Base-by-base conservation (phyloP, 2,888 invertebrate species). In the Yponomeuta evonymella region DNA sequence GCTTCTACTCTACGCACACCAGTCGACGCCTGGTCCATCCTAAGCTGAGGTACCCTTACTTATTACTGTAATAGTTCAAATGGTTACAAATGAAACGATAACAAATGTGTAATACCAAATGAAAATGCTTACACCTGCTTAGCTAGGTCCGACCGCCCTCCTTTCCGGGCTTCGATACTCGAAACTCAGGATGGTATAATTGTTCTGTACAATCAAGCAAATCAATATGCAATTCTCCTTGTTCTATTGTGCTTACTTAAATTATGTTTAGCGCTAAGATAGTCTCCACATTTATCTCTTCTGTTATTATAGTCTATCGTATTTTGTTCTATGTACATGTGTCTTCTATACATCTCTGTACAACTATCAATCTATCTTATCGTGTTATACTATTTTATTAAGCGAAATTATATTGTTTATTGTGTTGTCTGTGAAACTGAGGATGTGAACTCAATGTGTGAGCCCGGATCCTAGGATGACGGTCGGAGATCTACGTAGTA, bases 1-100 rank as follows among this genome's bases (percentile, higher is more conserved):
- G 65, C 80, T 81, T 23, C 86, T 86, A 84, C 79, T 83, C 84
- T 85, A 83, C 84, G 85, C 86, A 88, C 85, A 90, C 90, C 90
- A 91, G 91, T 90, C 91, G 90, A 90, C 90, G 90, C 90, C 89
- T 91, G 90, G 90, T 90, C 90, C 88, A 89, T 90, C 91, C 88
- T 91, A 88, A 90, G 89, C 90, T 89, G 91, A 92, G 90, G 88
- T 91, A 88, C 83, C 84, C 88, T 85, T 90, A 89, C 65, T 65
- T 88, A 83, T 86, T 89, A 89, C 87, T 81, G 87, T 89, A 90
- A 90, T 91, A 90, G 87, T 90, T 90, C 79, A 90, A 89, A 89
- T 88, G 88, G 88, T 90, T 90, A 91, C 86, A 91, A 92, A 92
- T 86, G 74, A 92, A 92, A 90, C 90, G 85, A 85, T 90, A 92